phyloP scores from a whole-genome alignment of 2,797 vertebrate species.

The Falco novaeseelandiae region DNA sequence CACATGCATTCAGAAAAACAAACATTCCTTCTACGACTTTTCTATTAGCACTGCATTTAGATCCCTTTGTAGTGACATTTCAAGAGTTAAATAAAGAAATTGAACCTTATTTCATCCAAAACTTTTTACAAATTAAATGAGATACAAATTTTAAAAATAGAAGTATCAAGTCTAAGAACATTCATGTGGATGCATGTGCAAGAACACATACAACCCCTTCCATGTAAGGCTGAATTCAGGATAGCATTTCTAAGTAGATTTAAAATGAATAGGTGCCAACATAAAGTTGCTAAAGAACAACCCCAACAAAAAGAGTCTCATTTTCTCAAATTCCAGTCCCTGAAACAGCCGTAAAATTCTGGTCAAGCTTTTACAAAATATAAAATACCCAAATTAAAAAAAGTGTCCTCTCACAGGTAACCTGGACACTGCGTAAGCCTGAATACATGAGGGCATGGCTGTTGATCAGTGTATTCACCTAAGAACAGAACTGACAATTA shows the following conservation, averaged over 20 bases:
- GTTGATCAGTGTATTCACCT: not conserved
- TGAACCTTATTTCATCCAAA: not conserved
- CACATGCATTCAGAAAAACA: not conserved
- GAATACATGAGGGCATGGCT: not conserved
- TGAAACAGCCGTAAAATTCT: not conserved
- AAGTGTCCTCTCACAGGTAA: not conserved
- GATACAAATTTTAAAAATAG: not conserved
- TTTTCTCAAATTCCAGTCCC: not conserved
- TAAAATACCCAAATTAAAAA: not conserved
- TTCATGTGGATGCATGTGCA: not conserved
- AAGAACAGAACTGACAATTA: slow-evolving; percentile 8
- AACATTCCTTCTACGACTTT: not conserved
- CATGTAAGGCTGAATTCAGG: not conserved
- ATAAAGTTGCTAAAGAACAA: not conserved
- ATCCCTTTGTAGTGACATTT: not conserved
- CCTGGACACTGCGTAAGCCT: not conserved
- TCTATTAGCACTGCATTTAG: not conserved
- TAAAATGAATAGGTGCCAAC: not conserved
- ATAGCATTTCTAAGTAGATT: not conserved
- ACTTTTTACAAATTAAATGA: not conserved
- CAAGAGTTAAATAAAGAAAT: not conserved
- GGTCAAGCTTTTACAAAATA: not conserved
- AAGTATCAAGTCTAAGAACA: not conserved
- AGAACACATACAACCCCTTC: not conserved
- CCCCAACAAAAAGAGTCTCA: not conserved